phyloP scores from a whole-genome alignment of 2,113 vertebrate genomes.

The Platysteira castanea region DNA sequence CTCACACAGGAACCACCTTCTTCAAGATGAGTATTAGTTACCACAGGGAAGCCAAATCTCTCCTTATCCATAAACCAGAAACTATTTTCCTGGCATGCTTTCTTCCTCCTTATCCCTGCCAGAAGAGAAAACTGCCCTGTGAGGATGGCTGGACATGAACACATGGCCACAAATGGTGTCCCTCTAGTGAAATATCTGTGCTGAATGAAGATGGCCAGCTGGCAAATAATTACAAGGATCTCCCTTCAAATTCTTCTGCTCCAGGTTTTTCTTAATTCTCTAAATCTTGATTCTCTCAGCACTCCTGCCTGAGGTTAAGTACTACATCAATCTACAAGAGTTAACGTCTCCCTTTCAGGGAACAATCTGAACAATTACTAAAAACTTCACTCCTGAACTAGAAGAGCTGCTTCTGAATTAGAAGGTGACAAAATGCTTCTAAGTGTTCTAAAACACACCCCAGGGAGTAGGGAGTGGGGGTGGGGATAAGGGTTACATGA shows the following conservation, averaged over 20 bases:
- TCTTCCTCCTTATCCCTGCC: not conserved
- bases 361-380: not conserved
- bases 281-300: not conserved
- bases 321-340: not conserved
- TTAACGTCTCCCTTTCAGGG: not conserved
- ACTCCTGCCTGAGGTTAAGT: not conserved
- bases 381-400: not conserved
- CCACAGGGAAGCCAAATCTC: not conserved
- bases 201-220: not conserved
- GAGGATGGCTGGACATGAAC: not conserved
- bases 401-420: not conserved
- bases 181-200: not conserved
- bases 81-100: not conserved
- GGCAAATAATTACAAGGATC: not conserved
- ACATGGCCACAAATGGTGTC: not conserved
- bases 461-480: not conserved
- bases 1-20: not conserved
- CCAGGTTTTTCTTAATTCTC: not conserved
- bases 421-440: not conserved
- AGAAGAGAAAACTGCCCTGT: not conserved
- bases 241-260: not conserved
- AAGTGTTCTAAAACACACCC: not conserved
- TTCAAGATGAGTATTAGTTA: not conserved
- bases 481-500: not conserved
- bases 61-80: not conserved